Base-by-base conservation (phyloP, 1,140 invertebrate species). In the Drosophila tani region DNA sequence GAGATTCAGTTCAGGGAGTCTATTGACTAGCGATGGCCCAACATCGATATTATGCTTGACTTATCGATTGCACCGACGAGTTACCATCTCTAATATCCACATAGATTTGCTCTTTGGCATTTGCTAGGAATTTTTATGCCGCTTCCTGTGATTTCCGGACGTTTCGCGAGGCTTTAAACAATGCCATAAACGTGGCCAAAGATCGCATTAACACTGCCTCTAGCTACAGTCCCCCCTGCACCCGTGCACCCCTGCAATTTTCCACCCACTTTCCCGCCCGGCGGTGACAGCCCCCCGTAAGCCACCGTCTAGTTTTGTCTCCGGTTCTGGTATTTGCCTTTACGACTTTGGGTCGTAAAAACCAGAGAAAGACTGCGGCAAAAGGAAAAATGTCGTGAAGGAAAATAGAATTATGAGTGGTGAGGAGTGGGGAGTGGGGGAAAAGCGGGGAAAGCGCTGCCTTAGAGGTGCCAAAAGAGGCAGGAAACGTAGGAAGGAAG, bases 121-220 rank as follows among this genome's bases (percentile, higher is more conserved):
- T 58, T 43, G 35, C 27, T 19, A 27, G 21, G 32, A 46, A n/a
- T 41, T 58, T 56, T 51, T 59, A 84, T 80, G 50, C 40, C 49
- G n/a, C 49, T 46, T 62, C 46, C 67, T 41, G 27, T 73, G 53
- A 74, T 62, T 62, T 47, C 38, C 55, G 19, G 2, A 55, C 53
- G 14, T 21, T 55, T 55, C 53, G 53, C 53, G 38, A 55, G 50
- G 85, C 79, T 88, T 90, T 84, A 88, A 79, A 84, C 66, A 81
- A 75, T 68, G 66, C 67, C 75, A 90, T 88, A 88, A 88, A 90
- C 85, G 85, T 87, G 79, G 63, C 69, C 81, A 74, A 81, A 68
- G 85, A 79, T 79, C 74, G 77, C 81, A 88, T 88, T 90, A 88
- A 84, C 85, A 90, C 84, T 49, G 69, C 68, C 65, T 27, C 69